phyloP scores from a whole-genome alignment of 2,888 invertebrate species.

The Corbicula japonica region DNA sequence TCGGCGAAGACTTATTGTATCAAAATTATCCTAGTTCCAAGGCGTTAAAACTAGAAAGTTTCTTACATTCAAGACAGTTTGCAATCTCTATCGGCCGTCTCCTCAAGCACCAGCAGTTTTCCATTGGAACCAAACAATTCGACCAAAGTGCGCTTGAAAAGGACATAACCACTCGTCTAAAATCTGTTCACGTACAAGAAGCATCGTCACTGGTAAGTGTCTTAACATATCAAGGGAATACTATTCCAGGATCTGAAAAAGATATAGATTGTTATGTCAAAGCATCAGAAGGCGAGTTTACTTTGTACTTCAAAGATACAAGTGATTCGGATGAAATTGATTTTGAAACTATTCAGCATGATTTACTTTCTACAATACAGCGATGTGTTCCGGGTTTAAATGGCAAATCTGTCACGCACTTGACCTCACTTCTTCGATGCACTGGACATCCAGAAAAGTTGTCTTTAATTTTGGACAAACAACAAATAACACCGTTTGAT shows the following conservation, averaged over 20 bases:
- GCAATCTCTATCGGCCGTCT: slow-evolving; percentile 2
- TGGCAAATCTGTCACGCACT: too few species aligned
- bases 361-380: too few species aligned
- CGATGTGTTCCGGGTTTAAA: too few species aligned
- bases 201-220: not conserved
- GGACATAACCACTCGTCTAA: not conserved
- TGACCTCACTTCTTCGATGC: too few species aligned
- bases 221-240: not conserved
- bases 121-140: not conserved
- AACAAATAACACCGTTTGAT: too few species aligned
- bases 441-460: too few species aligned
- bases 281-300: too few species aligned
- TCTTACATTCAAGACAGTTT: slow-evolving; percentile 14
- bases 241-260: slow-evolving; percentile 15
- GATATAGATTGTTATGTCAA: slow-evolving; percentile 2
- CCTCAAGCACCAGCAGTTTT: slow-evolving; percentile 13
- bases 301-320: slow-evolving; percentile 11
- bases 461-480: too few species aligned
- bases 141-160: not conserved
- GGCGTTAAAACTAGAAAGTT: slow-evolving; percentile 3
- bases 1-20: not conserved
- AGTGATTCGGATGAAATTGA: not conserved
- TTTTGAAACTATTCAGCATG: too few species aligned
- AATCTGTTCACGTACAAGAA: not conserved
- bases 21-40: not conserved